A percentile compares a stretch with the other conserved stretches of the same genome.
phyloP scores from a whole-genome alignment of 1,140 invertebrate species.

The Paraescarpia echinospica region DNA sequence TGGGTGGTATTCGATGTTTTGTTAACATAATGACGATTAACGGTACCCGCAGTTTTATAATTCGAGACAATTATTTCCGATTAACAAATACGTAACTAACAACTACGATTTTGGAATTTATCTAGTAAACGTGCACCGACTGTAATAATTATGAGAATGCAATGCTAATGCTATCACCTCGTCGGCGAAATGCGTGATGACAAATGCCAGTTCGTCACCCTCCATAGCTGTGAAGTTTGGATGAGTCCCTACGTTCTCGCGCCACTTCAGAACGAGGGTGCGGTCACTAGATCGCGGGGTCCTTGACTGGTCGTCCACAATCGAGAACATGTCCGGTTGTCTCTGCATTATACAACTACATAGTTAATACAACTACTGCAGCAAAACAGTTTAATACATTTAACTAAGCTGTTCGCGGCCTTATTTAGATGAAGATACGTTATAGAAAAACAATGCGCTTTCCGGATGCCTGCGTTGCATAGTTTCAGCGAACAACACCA shows the following conservation, averaged over 20 bases:
- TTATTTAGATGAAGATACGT: background rate
- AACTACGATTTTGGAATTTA: too few relatives aligned
- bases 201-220: constrained; percentile 71
- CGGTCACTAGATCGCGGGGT: constrained; percentile 32
- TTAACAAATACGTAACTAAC: background rate
- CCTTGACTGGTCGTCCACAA: constrained; percentile 34
- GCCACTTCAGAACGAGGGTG: constrained; percentile 29
- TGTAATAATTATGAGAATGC: background rate
- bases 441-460: too few relatives aligned
- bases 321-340: constrained; percentile 28
- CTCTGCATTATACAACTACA: background rate
- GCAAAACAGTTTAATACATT: background rate
- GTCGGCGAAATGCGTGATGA: constrained; percentile 80
- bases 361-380: background rate
- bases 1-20: background rate
- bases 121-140: too few relatives aligned
- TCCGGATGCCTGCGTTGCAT: background rate
- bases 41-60: background rate
- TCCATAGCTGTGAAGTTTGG: constrained; percentile 65
- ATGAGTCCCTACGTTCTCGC: background rate
- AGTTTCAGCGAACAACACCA: background rate
- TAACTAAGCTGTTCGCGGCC: background rate
- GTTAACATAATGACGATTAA: background rate
- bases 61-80: background rate
- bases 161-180: background rate